Percentiles rank a stretch among this genome's conserved stretches.
These are phyloP conservation scores for Cryptomyrus ogoouensis DNA, from an alignment of 2,113 vertebrate species.

Conservation along the genomic window DNA sequence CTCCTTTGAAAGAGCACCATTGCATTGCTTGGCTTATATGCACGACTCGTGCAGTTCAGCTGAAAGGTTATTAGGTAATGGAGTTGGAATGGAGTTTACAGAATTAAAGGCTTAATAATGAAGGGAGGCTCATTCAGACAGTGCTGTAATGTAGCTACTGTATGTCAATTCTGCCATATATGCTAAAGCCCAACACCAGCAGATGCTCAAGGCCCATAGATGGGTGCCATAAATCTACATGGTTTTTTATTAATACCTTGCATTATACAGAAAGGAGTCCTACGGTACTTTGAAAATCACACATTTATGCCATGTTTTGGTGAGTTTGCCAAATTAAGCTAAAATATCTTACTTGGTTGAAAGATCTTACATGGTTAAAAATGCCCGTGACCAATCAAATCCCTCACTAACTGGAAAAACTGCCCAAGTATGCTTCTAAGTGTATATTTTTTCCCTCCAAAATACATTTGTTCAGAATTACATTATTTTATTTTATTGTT, in stretches of 20 bases:
- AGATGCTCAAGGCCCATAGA: not conserved
- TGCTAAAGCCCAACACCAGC: not conserved
- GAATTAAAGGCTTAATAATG: not conserved
- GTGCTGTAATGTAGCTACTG: not conserved
- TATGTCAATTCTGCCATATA: not conserved
- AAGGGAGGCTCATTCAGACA: not conserved
- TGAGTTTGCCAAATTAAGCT: not conserved
- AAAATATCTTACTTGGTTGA: not conserved
- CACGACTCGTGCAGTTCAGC: not conserved
- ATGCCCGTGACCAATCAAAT: not conserved
- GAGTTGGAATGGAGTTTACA: not conserved
- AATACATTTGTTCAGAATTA: not conserved
- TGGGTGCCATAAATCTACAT: not conserved
- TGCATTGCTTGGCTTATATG: not conserved
- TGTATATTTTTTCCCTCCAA: not conserved
- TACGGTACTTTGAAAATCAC: not conserved
- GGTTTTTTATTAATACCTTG: not conserved
- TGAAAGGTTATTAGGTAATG: not conserved
- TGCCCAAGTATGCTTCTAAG: not conserved
- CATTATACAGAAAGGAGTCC: not conserved
- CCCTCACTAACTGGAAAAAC: not conserved
- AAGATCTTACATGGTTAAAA: not conserved
- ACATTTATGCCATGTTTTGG: not conserved
- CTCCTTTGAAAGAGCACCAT: not conserved
- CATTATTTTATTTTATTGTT: not conserved